phyloP scores from a whole-genome alignment of 2,888 invertebrate genomes.

The Flexamia atlantica region DNA sequence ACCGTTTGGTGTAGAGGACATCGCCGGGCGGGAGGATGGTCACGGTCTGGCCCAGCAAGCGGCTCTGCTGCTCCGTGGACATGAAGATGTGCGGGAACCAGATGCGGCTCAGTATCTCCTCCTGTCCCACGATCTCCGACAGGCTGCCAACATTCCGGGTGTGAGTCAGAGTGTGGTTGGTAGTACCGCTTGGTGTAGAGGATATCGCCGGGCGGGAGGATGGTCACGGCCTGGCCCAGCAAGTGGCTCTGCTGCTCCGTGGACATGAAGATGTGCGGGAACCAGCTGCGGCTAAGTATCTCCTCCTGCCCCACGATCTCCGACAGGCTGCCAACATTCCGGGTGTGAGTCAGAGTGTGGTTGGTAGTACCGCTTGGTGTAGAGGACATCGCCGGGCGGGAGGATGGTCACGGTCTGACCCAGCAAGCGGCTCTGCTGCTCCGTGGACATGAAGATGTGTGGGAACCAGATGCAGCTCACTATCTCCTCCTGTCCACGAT shows the following conservation, averaged over 20 bases:
- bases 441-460: conserved; percentile 88
- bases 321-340: background rate
- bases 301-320: conserved; percentile 81
- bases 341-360: background rate
- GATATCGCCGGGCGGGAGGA: conserved; percentile 74
- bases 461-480: conserved; percentile 89
- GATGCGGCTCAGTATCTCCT: conserved; percentile 80
- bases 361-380: background rate
- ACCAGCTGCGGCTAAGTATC: conserved; percentile 86
- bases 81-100: conserved; percentile 92
- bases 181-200: background rate
- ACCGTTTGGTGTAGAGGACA: conserved; percentile 81
- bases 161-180: too few species aligned
- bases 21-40: conserved; percentile 90
- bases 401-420: conserved; percentile 88
- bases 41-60: conserved; percentile 87
- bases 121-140: conserved; percentile 81
- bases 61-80: conserved; percentile 84
- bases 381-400: conserved; percentile 71
- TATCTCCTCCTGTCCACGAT: conserved; percentile 81
- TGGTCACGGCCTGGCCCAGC: conserved; percentile 89
- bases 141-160: background rate
- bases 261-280: conserved; percentile 88
- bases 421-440: conserved; percentile 84
- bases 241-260: conserved; percentile 86